Percentiles rank a stretch among this genome's conserved stretches.
These are phyloP conservation scores for Asobara japonica DNA, from an alignment of 1,140 invertebrate species.

Conservation along the genomic window DNA sequence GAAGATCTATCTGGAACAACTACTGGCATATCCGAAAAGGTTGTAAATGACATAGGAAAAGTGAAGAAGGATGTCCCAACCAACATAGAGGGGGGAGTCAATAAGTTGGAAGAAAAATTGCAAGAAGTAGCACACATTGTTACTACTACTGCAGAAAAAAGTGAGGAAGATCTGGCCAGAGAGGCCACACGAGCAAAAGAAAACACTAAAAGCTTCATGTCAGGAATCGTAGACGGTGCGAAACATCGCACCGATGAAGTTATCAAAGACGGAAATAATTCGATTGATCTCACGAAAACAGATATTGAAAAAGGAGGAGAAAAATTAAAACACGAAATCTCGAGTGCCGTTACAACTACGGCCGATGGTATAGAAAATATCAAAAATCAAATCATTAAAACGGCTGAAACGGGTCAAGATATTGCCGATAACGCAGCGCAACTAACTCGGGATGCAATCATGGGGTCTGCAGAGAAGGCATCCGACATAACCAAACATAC, in stretches of 20 bases:
- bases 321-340: neutral
- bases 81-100: conserved; percentile 46
- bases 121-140: conserved; percentile 41
- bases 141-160: conserved; percentile 1
- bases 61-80: conserved; percentile 31
- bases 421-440: too few relatives aligned
- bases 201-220: conserved; percentile 43
- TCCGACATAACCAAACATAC: neutral
- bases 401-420: too few relatives aligned
- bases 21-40: conserved; percentile 41
- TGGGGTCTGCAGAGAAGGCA: neutral
- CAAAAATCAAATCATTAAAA: too few relatives aligned
- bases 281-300: conserved; percentile 36
- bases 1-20: neutral
- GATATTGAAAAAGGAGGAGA: conserved; percentile 42
- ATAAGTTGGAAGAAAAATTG: too few relatives aligned
- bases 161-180: conserved; percentile 39
- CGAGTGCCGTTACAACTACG: neutral
- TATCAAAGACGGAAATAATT: conserved; percentile 34
- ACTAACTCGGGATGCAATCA: too few relatives aligned
- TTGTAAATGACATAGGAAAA: conserved; percentile 22
- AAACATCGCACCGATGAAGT: conserved; percentile 42
- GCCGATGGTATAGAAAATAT: neutral
- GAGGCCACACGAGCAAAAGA: conserved; percentile 43
- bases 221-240: conserved; percentile 45